A percentile compares a stretch with the other conserved stretches of the same genome.
phyloP scores from a whole-genome alignment of 1,140 invertebrate genomes.

The Procambarus clarkii region DNA sequence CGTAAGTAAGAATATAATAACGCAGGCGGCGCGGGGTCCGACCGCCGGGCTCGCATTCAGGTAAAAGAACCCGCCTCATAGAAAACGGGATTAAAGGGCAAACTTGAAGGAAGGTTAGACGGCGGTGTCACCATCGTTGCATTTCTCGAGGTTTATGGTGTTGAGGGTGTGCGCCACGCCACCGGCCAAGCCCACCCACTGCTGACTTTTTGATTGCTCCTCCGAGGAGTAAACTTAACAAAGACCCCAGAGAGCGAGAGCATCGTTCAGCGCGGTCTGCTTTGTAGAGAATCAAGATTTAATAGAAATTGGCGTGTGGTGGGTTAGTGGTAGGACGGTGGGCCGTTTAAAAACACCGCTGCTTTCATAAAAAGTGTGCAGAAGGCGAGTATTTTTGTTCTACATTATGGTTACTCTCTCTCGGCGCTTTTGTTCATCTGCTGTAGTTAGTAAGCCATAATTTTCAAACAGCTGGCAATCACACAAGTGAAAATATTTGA shows the following conservation, averaged over 20 bases:
- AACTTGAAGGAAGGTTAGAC: not conserved
- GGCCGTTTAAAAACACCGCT: not conserved
- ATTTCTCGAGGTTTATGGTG: not conserved
- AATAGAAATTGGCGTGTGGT: not conserved
- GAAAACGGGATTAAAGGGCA: not conserved
- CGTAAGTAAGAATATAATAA: no score
- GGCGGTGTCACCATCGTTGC: not conserved
- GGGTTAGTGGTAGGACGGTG: not conserved
- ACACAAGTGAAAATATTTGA: not conserved
- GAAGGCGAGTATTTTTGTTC: not conserved
- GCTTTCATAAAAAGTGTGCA: not conserved
- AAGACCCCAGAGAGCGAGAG: not conserved
- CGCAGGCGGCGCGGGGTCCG: no score
- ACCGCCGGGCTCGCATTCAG: no score
- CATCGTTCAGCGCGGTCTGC: not conserved
- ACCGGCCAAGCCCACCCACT: not conserved
- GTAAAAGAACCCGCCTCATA: not conserved
- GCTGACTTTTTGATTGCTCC: not conserved
- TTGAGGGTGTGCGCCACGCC: not conserved
- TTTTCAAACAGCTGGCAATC: not conserved
- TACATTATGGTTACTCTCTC: slow-evolving; percentile 2
- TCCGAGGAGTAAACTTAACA: not conserved
- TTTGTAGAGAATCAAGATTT: not conserved
- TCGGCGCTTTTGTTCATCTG: not conserved
- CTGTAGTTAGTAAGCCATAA: slow-evolving; percentile 14